A percentile compares a stretch with the other conserved stretches of the same genome.
Conservation (phyloP, 2,113 vertebrate species). For the Tapirus terrestris region DNA sequence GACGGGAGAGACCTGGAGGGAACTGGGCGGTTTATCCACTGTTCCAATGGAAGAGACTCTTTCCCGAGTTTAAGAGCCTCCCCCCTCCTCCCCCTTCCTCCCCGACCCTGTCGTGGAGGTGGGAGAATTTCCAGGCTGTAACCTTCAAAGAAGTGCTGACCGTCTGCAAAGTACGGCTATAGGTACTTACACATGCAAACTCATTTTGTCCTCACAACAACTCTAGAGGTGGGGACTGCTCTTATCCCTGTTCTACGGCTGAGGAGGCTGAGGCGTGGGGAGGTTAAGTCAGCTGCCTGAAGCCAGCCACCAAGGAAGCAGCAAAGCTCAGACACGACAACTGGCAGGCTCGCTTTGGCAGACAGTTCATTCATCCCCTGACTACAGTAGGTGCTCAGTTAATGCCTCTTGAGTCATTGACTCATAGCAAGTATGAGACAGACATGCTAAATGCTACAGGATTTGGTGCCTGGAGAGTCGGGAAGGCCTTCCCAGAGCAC, state of each 20-base stretch:
- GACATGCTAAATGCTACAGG: not conserved
- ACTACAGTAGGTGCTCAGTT: not conserved
- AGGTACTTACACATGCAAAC: not conserved
- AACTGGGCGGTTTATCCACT: not conserved
- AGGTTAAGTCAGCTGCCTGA: not conserved
- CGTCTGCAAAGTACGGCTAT: not conserved
- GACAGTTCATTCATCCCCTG: not conserved
- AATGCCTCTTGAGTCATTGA: not conserved
- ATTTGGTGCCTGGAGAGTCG: not conserved
- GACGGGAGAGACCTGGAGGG: not conserved
- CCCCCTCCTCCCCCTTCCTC: rapidly evolving
- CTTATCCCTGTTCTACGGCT: not conserved
- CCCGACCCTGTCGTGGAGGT: not conserved
- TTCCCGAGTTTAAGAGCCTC: not conserved
- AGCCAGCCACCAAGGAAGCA: not conserved
- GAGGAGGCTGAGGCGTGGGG: not conserved
- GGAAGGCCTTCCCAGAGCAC: not conserved
- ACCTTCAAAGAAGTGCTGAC: not conserved
- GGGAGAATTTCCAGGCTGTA: not conserved
- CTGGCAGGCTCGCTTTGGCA: not conserved
- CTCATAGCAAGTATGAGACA: not conserved
- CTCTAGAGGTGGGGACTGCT: not conserved
- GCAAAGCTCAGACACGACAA: not conserved
- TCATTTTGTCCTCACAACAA: not conserved
- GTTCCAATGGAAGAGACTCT: not conserved